A percentile compares a stretch with the other conserved stretches of the same genome.
phyloP scores from a whole-genome alignment of 2,113 vertebrate species.

The Oryctolagus cuniculus region DNA sequence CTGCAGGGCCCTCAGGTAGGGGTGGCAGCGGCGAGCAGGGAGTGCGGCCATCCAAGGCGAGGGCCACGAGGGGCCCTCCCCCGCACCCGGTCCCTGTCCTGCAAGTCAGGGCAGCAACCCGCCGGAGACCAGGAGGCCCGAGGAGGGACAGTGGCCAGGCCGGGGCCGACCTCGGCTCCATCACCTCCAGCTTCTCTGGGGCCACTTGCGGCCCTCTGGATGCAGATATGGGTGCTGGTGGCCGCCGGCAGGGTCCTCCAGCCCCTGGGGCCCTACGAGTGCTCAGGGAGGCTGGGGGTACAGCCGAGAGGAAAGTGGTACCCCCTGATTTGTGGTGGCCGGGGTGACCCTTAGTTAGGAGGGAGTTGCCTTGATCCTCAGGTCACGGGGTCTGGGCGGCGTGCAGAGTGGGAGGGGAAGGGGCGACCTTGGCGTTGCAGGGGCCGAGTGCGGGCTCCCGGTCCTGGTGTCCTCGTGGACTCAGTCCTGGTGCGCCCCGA shows the following conservation, averaged over 20 bases:
- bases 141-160: not conserved
- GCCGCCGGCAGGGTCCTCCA: not conserved
- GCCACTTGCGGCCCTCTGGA: not conserved
- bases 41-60: rapidly evolving
- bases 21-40: not conserved
- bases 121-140: rapidly evolving
- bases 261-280: rapidly evolving
- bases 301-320: rapidly evolving
- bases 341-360: not conserved
- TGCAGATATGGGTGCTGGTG: rapidly evolving
- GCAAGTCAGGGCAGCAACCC: not conserved
- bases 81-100: too few relatives aligned
- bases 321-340: rapidly evolving
- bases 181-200: not conserved
- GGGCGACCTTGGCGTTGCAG: not conserved
- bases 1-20: rapidly evolving
- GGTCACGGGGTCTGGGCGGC: not conserved
- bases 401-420: not conserved
- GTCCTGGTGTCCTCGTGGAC: too few relatives aligned
- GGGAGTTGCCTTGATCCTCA: rapidly evolving
- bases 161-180: rapidly evolving
- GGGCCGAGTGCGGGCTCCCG: rapidly evolving
- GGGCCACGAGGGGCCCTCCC: not conserved
- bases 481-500: not conserved
- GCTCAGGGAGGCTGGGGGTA: rapidly evolving